These are phyloP conservation scores for Pammene fasciana DNA, from an alignment of 2,888 invertebrate genomes.

Conservation along the genomic window DNA sequence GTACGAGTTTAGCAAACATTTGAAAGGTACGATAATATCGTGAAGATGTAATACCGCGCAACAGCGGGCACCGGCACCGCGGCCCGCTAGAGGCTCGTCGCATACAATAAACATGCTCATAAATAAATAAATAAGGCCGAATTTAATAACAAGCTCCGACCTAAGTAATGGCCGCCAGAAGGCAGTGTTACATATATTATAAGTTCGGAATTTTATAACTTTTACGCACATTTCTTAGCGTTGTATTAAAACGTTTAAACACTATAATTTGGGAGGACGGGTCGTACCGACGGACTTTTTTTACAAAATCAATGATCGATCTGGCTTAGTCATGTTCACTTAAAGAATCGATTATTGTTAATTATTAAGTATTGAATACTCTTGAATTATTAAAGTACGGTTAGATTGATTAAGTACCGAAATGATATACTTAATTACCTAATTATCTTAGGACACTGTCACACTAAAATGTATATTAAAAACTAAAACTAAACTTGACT, in stretches of 20 bases:
- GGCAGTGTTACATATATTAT: slow-evolving; percentile 79
- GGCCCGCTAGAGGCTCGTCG: slow-evolving; percentile 46
- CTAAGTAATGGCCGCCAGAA: slow-evolving; percentile 80
- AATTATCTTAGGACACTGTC: too few relatives aligned
- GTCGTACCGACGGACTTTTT: slow-evolving; percentile 64
- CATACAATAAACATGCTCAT: slow-evolving; percentile 68
- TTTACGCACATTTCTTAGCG: slow-evolving; percentile 79
- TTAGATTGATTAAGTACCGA: too few relatives aligned
- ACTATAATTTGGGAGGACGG: slow-evolving; percentile 74
- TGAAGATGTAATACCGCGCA: slow-evolving; percentile 24
- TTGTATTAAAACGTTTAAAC: slow-evolving; percentile 78
- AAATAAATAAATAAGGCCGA: slow-evolving; percentile 82
- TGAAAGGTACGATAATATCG: slow-evolving; percentile 25
- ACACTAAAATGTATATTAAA: too few relatives aligned
- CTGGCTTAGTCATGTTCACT: slow-evolving; percentile 40
- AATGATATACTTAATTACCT: too few relatives aligned
- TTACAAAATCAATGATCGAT: slow-evolving; percentile 53
- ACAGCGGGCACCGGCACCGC: not conserved
- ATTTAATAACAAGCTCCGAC: slow-evolving; percentile 78
- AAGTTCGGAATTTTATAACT: slow-evolving; percentile 70
- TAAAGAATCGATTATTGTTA: slow-evolving; percentile 33
- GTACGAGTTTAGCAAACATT: slow-evolving; percentile 12
- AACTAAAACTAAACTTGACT: too few relatives aligned
- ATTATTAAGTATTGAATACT: slow-evolving; percentile 11
- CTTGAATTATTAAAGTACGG: too few relatives aligned